Conservation (phyloP, 2,888 invertebrate species). For the Zaprionus lineosus region DNA sequence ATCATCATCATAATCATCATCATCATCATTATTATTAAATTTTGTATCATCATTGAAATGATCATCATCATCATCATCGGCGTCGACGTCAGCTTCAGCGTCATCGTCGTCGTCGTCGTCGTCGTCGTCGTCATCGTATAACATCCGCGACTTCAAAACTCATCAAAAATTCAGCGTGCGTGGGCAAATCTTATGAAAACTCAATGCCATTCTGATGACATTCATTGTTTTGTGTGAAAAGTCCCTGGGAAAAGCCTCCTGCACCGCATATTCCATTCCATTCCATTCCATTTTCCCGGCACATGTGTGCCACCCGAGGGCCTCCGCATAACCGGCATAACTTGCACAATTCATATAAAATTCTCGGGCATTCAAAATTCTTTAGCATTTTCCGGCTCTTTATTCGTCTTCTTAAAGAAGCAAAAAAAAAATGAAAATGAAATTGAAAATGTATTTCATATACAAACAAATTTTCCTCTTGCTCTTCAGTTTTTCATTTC, state of each 20-base stretch:
- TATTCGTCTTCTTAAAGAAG: conserved; percentile 1
- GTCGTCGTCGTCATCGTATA: conserved; percentile 1
- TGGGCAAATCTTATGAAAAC: conserved; percentile 69
- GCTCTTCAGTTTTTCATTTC: conserved; percentile 46
- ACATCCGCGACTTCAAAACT: conserved; percentile 45
- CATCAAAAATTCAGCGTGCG: conserved; percentile 70
- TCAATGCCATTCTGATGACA: conserved; percentile 71
- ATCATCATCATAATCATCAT: too few species aligned
- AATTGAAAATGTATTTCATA: too few species aligned
- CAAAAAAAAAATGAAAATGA: too few species aligned
- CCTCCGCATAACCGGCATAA: conserved; percentile 28
- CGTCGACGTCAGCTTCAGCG: too few species aligned
- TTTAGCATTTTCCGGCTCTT: conserved; percentile 21
- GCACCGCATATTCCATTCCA: too few species aligned
- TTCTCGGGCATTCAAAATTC: conserved; percentile 30
- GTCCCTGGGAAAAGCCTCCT: too few species aligned
- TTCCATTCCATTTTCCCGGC: conserved; percentile 31
- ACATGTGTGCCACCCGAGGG: conserved; percentile 14
- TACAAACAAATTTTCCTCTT: too few species aligned
- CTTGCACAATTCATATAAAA: conserved; percentile 41
- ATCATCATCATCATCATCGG: too few species aligned
- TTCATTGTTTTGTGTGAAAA: conserved; percentile 69
- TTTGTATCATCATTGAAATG: too few species aligned
- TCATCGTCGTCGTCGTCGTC: too few species aligned
- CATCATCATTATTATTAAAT: too few species aligned